Percentiles rank a stretch among this genome's conserved stretches.
phyloP scores from a whole-genome alignment of 2,888 invertebrate genomes.

The Phania funesta region DNA sequence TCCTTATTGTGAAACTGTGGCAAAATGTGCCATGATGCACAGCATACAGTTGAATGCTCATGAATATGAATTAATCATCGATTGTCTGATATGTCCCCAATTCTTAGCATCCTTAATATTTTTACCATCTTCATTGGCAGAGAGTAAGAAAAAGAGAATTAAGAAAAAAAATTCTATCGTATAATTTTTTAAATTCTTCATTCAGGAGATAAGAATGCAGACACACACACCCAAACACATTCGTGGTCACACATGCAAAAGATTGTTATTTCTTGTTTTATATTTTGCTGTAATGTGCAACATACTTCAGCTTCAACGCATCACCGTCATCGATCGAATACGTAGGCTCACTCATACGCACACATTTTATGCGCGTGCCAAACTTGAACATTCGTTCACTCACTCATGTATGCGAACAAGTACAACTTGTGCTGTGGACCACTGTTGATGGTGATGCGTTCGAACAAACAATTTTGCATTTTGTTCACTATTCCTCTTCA shows the following conservation, averaged over 20 bases:
- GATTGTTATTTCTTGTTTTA: slow-evolving; percentile 14
- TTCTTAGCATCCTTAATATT: slow-evolving; percentile 60
- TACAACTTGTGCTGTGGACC: slow-evolving; percentile 3
- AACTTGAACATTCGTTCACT: slow-evolving; percentile 53
- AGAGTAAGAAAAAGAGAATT: neutral
- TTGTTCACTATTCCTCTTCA: slow-evolving; percentile 44
- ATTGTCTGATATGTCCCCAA: slow-evolving; percentile 72
- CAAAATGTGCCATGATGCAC: slow-evolving; percentile 37
- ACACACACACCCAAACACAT: slow-evolving; percentile 27
- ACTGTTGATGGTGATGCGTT: slow-evolving; percentile 43
- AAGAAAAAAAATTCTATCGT: slow-evolving; percentile 40
- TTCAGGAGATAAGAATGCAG: slow-evolving; percentile 44
- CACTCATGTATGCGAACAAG: slow-evolving; percentile 30
- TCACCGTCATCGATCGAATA: slow-evolving; percentile 27
- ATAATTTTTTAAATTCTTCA: slow-evolving; percentile 60
- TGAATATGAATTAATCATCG: slow-evolving; percentile 73
- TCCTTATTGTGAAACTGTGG: slow-evolving; percentile 27
- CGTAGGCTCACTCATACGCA: slow-evolving; percentile 4
- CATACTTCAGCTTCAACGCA: slow-evolving; percentile 56
- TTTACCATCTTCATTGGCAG: slow-evolving; percentile 57
- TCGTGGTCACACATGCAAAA: slow-evolving; percentile 4
- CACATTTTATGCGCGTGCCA: slow-evolving; percentile 64
- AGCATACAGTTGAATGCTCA: slow-evolving; percentile 53
- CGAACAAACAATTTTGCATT: slow-evolving; percentile 52
- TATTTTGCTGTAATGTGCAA: slow-evolving; percentile 33